phyloP scores from a whole-genome alignment of 1,140 invertebrate genomes.

The Meloidogyne hapla region DNA sequence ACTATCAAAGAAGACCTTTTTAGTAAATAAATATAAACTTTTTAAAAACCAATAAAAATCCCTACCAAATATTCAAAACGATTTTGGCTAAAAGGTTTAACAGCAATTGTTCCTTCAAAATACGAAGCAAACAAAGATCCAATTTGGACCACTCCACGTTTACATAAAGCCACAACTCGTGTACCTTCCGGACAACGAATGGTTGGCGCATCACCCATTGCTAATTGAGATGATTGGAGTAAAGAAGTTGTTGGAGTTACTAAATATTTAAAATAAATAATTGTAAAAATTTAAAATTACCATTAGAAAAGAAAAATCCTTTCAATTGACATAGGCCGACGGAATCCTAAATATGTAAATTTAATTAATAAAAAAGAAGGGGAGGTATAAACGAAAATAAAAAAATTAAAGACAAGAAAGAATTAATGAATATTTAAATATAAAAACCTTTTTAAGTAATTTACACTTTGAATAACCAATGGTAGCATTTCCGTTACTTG shows the following conservation, averaged over 20 bases:
- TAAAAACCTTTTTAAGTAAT: not conserved
- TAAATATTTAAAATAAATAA: conserved; percentile 4
- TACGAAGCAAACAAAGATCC: conserved; percentile 1
- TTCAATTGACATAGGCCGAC: not conserved
- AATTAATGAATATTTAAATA: not conserved
- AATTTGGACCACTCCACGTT: not conserved
- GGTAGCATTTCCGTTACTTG: not conserved
- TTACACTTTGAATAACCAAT: conserved; percentile 9
- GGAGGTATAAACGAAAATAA: no score
- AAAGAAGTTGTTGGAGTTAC: not conserved
- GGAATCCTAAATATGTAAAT: not conserved
- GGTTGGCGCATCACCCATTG: conserved; percentile 30
- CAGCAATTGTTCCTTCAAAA: conserved; percentile 33
- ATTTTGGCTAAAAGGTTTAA: conserved; percentile 33
- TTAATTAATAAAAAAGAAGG: no score
- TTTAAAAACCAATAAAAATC: not conserved
- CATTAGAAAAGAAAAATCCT: not conserved
- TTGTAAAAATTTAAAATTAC: not conserved
- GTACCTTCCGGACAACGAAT: conserved; percentile 37
- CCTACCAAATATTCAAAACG: conserved; percentile 36
- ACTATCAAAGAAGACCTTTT: conserved; percentile 36
- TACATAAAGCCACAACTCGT: conserved; percentile 26
- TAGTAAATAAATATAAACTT: not conserved
- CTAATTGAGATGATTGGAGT: conserved; percentile 1
- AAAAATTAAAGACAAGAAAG: no score